These are phyloP conservation scores for human DNA, from an alignment of 2,113 vertebrate species.

Conservation along the genomic window GRCh38 chr1:45800501-45801000, in stretches of 20 bases:
- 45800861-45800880: constrained; percentile 12
- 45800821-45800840: neutral
- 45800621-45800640: neutral
- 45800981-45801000: neutral
- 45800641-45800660: neutral
- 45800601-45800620: neutral
- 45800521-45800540: neutral
- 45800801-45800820: neutral
- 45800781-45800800: neutral
- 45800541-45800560: neutral
- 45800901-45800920: neutral
- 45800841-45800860: neutral
- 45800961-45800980: neutral
- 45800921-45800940: neutral
- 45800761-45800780: neutral
- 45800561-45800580: neutral
- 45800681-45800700: neutral
- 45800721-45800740: neutral
- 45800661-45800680: neutral
- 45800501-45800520: neutral
- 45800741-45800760: neutral
- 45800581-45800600: neutral
- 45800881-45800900: neutral
- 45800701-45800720: neutral
- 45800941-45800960: neutral